These are phyloP conservation scores for Hirtodrosophila confusa DNA, from an alignment of 2,888 invertebrate species.

Conservation along the genomic window DNA sequence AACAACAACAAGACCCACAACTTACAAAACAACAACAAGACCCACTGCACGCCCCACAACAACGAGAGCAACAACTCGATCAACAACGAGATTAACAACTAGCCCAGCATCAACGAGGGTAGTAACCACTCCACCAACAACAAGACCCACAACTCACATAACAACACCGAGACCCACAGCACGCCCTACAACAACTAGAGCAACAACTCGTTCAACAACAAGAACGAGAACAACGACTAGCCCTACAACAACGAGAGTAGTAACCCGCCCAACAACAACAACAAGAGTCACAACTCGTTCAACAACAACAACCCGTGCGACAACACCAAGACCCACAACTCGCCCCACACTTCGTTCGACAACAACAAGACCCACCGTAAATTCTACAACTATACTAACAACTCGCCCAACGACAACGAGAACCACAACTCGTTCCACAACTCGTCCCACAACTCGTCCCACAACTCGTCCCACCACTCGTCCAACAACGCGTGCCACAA, in stretches of 20 bases:
- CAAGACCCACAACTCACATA: background rate
- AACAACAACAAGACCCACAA: too few species aligned
- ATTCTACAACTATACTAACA: constrained; percentile 1
- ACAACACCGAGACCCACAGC: constrained; percentile 1
- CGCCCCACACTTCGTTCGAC: constrained; percentile 6
- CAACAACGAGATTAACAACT: background rate
- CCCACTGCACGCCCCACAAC: background rate
- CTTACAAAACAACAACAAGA: constrained; percentile 1
- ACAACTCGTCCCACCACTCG: constrained; percentile 3
- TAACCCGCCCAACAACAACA: constrained; percentile 11
- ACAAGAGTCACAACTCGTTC: constrained; percentile 3
- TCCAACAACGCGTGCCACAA: constrained; percentile 9
- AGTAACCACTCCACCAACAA: too few species aligned
- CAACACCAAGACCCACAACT: constrained; percentile 12
- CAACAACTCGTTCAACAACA: background rate
- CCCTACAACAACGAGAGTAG: background rate
- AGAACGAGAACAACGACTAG: background rate
- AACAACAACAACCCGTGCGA: background rate
- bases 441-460: constrained; percentile 9
- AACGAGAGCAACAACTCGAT: background rate
- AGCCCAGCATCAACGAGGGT: background rate
- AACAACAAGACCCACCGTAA: constrained; percentile 1
- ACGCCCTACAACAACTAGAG: background rate
- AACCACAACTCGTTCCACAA: constrained; percentile 3
- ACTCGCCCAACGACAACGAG: constrained; percentile 10